phyloP scores from a whole-genome alignment of 1,140 invertebrate genomes.

The Diorhabda carinulata region DNA sequence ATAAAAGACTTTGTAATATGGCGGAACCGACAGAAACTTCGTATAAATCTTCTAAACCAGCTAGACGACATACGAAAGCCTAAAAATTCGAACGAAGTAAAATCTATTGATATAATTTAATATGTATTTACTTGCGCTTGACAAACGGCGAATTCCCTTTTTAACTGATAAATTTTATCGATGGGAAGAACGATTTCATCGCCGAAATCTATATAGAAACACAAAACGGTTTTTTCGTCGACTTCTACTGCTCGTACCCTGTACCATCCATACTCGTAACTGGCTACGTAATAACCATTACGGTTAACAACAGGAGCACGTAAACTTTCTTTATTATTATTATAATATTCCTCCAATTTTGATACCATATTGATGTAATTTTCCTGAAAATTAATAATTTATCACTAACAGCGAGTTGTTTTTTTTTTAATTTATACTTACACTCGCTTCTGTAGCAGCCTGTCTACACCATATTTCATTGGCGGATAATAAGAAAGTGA shows the following conservation, averaged over 20 bases:
- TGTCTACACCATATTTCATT: slow-evolving; percentile 46
- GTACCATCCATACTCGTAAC: slow-evolving; percentile 56
- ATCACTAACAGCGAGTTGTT: no score
- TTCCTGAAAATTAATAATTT: slow-evolving; percentile 45
- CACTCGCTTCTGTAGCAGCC: slow-evolving; percentile 35
- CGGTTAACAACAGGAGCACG: slow-evolving; percentile 22
- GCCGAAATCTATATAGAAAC: slow-evolving; percentile 63
- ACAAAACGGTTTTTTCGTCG: slow-evolving; percentile 45
- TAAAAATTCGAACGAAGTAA: slow-evolving; percentile 35
- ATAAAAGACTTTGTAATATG: slow-evolving; percentile 25
- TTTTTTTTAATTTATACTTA: slow-evolving; percentile 31
- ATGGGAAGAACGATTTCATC: slow-evolving; percentile 53
- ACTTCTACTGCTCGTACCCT: slow-evolving; percentile 54
- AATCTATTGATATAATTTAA: neutral
- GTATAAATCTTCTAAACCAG: slow-evolving; percentile 56
- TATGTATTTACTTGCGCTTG: slow-evolving; percentile 56
- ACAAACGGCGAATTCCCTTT: slow-evolving; percentile 53
- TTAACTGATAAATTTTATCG: slow-evolving; percentile 52
- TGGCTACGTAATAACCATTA: slow-evolving; percentile 57
- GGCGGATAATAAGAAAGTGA: slow-evolving; percentile 40
- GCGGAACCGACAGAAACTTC: slow-evolving; percentile 40
- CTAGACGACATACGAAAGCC: slow-evolving; percentile 58
- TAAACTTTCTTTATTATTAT: slow-evolving; percentile 26
- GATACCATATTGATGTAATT: slow-evolving; percentile 51
- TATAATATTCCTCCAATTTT: slow-evolving; percentile 57